These are phyloP conservation scores for Leptinotarsa undecemlineata DNA, from an alignment of 1,140 invertebrate genomes.

Conservation along the genomic window DNA sequence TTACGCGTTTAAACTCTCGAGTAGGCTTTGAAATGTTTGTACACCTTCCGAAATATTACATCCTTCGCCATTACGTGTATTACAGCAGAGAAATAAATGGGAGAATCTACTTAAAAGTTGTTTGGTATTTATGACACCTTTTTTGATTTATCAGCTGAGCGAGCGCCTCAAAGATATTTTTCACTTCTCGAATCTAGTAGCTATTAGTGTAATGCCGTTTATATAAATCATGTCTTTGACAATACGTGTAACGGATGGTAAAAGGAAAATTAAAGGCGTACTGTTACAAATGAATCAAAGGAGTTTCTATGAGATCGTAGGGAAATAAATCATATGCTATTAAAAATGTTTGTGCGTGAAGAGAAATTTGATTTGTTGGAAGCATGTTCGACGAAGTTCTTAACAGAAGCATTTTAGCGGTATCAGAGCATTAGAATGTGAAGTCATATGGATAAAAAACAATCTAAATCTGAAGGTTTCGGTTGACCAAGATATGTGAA, in stretches of 20 bases:
- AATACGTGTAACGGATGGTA: background rate
- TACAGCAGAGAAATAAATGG: background rate
- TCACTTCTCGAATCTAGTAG: background rate
- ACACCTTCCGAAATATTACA: constrained; percentile 6
- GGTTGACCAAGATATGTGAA: too few relatives aligned
- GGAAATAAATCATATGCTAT: too few relatives aligned
- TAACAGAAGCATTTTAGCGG: too few relatives aligned
- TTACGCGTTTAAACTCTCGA: constrained; percentile 8
- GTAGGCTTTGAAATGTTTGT: background rate
- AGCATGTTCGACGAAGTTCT: too few relatives aligned
- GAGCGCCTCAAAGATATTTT: background rate
- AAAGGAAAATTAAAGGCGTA: too few relatives aligned
- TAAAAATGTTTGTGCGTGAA: too few relatives aligned
- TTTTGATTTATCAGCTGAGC: background rate
- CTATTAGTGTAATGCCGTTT: background rate
- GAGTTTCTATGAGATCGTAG: too few relatives aligned
- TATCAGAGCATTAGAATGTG: too few relatives aligned
- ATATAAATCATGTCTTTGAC: background rate
- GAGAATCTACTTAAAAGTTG: constrained; percentile 3
- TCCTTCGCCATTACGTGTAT: constrained; percentile 4
- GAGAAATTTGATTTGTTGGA: too few relatives aligned
- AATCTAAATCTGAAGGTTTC: too few relatives aligned
- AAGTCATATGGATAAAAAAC: too few relatives aligned
- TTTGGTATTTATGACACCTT: constrained; percentile 8
- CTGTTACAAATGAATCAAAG: too few relatives aligned